Evolutionary conservation across 2,113 vertebrate species (phyloP).

Genomic region (Lichenostomus cassidix): DNA sequence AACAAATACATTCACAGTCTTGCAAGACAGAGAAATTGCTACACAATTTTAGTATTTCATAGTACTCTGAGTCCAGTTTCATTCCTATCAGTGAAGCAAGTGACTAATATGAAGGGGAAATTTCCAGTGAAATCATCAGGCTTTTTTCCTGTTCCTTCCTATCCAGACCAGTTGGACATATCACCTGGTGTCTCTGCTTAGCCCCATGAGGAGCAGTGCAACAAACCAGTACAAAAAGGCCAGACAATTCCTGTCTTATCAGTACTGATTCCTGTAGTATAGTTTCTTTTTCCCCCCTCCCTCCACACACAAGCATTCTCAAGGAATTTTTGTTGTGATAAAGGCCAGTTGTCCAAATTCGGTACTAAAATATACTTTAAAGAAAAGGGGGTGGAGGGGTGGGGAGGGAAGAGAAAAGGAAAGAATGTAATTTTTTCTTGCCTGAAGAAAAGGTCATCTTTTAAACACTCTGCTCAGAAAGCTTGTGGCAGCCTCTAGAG

Average conservation of each 20-base stretch:
- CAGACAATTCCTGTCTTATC: background rate
- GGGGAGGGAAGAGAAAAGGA: fast-evolving
- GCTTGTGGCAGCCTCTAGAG: background rate
- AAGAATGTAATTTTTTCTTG: background rate
- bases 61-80: background rate
- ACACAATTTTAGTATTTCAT: background rate
- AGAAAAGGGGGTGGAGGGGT: fast-evolving
- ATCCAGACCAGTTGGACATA: background rate
- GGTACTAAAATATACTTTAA: background rate
- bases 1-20: background rate
- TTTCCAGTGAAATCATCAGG: background rate
- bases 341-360: background rate
- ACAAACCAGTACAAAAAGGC: background rate
- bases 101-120: background rate
- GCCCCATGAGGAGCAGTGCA: background rate
- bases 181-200: background rate
- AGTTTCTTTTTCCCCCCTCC: background rate
- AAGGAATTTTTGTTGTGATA: background rate
- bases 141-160: background rate
- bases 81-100: background rate
- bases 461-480: background rate
- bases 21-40: background rate
- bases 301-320: background rate
- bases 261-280: background rate
- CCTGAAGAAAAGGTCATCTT: background rate